Percentiles rank a stretch among this genome's conserved stretches.
phyloP scores from a whole-genome alignment of 2,888 invertebrate genomes.

The Archips crataeganus region DNA sequence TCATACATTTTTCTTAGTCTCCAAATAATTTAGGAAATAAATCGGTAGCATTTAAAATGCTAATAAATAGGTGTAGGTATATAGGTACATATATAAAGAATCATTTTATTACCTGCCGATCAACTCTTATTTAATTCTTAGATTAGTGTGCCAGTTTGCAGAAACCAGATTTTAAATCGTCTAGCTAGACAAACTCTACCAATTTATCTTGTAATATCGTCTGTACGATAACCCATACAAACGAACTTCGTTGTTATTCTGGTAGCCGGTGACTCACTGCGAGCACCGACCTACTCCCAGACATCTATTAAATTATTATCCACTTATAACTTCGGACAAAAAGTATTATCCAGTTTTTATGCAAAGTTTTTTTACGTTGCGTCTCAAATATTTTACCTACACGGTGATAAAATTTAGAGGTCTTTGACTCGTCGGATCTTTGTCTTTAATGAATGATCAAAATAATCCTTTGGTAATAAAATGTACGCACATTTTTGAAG shows the following conservation, averaged over 20 bases:
- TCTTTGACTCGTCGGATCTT: conserved; percentile 21
- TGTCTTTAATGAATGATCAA: conserved; percentile 19
- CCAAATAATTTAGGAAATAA: neutral
- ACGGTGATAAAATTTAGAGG: conserved; percentile 25
- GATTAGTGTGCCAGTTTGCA: conserved; percentile 24
- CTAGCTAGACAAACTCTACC: conserved; percentile 26
- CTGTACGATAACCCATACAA: neutral
- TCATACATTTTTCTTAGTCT: no score
- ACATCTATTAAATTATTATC: conserved; percentile 42
- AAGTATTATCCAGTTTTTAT: conserved; percentile 31
- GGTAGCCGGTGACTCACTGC: conserved; percentile 27
- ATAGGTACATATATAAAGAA: neutral
- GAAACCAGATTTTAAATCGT: conserved; percentile 26
- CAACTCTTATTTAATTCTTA: conserved; percentile 23
- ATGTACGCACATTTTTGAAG: neutral
- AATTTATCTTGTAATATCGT: conserved; percentile 7
- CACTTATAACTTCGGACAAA: conserved; percentile 36
- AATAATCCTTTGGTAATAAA: neutral
- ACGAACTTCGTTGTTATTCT: neutral
- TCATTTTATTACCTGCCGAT: neutral
- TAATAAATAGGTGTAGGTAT: neutral
- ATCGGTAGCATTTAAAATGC: neutral
- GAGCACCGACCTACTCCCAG: conserved; percentile 26
- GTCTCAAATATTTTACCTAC: conserved; percentile 34
- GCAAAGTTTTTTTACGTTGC: conserved; percentile 35